Evolutionary conservation across 2,888 invertebrate genomes (phyloP), one percentile per base, ranked within the genome.

Genomic region (Pheosia gnoma): DNA sequence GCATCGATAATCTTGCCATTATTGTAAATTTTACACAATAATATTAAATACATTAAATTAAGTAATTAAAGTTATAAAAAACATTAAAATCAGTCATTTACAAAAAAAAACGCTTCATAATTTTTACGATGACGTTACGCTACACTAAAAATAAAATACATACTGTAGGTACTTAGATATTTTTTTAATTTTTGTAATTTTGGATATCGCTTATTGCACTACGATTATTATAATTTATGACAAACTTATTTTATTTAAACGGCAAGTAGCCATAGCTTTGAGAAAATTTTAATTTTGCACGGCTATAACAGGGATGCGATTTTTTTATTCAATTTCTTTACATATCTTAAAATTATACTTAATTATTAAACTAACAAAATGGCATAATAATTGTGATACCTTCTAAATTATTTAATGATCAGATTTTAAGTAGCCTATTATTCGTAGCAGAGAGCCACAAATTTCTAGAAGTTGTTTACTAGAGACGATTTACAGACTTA

Each of bases 61-160:
- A 65, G 69, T 67, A 52, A 75, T 77, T 77, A 85, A 81, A 82
- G 85, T 86, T 86, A 87, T 82, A 75, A 6, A 51, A 51, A 51
- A 88, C 82, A 79, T 83, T 83, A 82, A 87, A 88, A 89, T 90
- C 90, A 90, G 90, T 90, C 90, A 88, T 88, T 86, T 89, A 89
- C 87, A 88, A 85, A 71, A 60, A 25, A 71, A 67, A 6, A 65
- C 61, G 65, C 83, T 81, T 80, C 78, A 77, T 77, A 79, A 79
- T 80, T 85, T 84, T 81, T 83, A 82, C 81, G 82, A 77, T 51
- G 49, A 72, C 56, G 74, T 78, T 79, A 75, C 69, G 66, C 62
- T 68, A 72, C 56, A 9, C 37, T 41, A 56, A 49, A 13, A 49
- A 51, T 25, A n/a, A 11, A 11, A 47, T 47, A 60, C 66, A 67